These are phyloP conservation scores for Pogoniulus pusillus DNA, from an alignment of 2,797 vertebrate genomes.

Conservation along the genomic window DNA sequence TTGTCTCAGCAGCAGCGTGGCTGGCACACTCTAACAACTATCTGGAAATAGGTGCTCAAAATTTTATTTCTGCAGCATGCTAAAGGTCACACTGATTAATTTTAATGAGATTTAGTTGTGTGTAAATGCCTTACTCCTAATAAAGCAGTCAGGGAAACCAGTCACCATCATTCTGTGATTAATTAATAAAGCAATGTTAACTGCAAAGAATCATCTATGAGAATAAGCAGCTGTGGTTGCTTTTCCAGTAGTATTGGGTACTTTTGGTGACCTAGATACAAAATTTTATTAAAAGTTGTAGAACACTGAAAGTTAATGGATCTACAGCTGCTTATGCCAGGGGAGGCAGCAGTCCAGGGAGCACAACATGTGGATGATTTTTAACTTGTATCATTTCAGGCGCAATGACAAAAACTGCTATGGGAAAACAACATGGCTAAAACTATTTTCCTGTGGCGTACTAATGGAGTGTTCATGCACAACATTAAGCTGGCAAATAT, in stretches of 20 bases:
- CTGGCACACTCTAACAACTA: background rate
- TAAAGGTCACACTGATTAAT: constrained; percentile 2
- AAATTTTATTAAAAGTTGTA: background rate
- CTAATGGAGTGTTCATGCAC: constrained; percentile 51
- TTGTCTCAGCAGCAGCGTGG: background rate
- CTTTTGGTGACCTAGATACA: background rate
- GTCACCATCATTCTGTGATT: background rate
- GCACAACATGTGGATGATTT: background rate
- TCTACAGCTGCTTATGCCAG: background rate
- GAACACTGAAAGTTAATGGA: background rate
- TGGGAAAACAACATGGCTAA: constrained; percentile 33
- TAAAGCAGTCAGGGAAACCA: background rate
- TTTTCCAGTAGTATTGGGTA: background rate
- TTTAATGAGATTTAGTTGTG: background rate
- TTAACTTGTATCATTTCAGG: background rate
- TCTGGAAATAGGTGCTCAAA: background rate
- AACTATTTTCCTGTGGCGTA: constrained; percentile 44
- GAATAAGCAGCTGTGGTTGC: background rate
- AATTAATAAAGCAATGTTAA: background rate
- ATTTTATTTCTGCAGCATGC: background rate
- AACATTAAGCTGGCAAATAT: constrained; percentile 53
- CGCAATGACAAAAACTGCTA: constrained; percentile 31
- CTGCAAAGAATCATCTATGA: background rate
- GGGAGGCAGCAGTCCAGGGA: background rate
- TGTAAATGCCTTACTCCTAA: background rate